Percentiles rank a stretch among this genome's conserved stretches.
These are phyloP conservation scores for Teinopalpus imperialis DNA, from an alignment of 2,888 invertebrate species.

Conservation along the genomic window DNA sequence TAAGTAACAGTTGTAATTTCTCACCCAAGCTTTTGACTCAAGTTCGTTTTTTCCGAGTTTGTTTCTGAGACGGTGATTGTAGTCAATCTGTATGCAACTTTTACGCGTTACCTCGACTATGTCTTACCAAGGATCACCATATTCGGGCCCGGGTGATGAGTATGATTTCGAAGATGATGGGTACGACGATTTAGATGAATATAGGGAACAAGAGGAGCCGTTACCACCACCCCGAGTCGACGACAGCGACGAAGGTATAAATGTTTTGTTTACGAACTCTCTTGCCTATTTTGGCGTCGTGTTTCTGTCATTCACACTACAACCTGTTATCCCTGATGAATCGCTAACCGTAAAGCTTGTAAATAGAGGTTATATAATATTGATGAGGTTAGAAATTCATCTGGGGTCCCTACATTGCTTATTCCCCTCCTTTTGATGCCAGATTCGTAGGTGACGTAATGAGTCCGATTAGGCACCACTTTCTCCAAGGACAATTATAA, in stretches of 20 bases:
- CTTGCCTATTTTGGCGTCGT: conserved; percentile 54
- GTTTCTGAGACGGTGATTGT: conserved; percentile 63
- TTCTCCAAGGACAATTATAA: conserved; percentile 45
- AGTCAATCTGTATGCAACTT: conserved; percentile 80
- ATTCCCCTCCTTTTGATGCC: conserved; percentile 64
- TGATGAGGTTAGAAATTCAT: conserved; percentile 47
- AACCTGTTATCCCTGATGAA: conserved; percentile 35
- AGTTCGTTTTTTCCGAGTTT: conserved; percentile 53
- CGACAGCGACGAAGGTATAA: conserved; percentile 80
- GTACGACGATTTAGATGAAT: conserved; percentile 86
- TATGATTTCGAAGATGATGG: conserved; percentile 88
- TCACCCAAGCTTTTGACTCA: conserved; percentile 46
- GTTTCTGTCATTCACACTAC: conserved; percentile 40
- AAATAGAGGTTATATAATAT: conserved; percentile 57
- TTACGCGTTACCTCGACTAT: conserved; percentile 81
- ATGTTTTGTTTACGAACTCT: conserved; percentile 64
- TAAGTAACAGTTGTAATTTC: conserved; percentile 52
- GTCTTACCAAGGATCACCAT: conserved; percentile 86
- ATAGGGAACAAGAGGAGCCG: conserved; percentile 83
- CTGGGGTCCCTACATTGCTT: conserved; percentile 31
- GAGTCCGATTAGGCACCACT: conserved; percentile 48
- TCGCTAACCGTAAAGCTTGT: conserved; percentile 38
- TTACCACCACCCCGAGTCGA: conserved; percentile 81
- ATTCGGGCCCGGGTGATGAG: conserved; percentile 86
- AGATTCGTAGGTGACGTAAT: conserved; percentile 67